phyloP scores from a whole-genome alignment of 2,113 vertebrate species.

The Saimiri boliviensis region DNA sequence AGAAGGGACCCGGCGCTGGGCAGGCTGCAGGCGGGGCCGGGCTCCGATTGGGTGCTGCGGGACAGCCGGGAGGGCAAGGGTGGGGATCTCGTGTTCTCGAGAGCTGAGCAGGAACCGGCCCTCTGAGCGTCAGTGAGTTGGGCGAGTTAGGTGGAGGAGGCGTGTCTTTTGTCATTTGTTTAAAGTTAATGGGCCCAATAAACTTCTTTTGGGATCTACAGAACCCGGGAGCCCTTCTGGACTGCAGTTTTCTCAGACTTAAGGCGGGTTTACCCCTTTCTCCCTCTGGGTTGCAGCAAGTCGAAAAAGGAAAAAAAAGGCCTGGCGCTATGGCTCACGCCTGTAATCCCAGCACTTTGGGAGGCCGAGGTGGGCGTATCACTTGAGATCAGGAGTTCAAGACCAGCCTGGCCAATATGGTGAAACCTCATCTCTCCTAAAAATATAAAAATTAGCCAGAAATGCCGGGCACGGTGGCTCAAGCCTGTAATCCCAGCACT shows the following conservation, averaged over 20 bases:
- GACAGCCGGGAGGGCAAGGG: constrained; percentile 5
- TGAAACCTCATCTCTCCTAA: too few species aligned
- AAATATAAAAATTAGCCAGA: too few species aligned
- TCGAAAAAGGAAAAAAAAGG: neutral
- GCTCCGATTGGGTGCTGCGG: constrained; percentile 3
- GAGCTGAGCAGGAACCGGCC: neutral
- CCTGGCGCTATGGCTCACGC: too few species aligned
- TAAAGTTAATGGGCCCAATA: constrained; percentile 44
- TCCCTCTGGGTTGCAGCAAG: neutral
- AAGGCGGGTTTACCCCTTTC: neutral
- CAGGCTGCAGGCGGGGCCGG: neutral
- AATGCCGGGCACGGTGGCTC: too few species aligned
- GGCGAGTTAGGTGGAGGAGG: neutral
- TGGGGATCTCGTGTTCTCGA: neutral
- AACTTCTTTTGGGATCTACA: constrained; percentile 15
- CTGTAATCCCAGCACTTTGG: too few species aligned
- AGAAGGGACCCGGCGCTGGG: neutral
- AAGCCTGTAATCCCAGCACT: too few species aligned
- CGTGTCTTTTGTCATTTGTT: constrained; percentile 34
- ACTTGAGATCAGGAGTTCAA: too few species aligned
- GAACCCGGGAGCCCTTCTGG: neutral
- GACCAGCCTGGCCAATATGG: too few species aligned
- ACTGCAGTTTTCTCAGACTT: neutral
- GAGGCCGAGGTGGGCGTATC: too few species aligned
- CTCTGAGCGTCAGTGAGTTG: neutral